Base-by-base conservation (phyloP, 2,113 vertebrate species). In the Trematocara marginatum region DNA sequence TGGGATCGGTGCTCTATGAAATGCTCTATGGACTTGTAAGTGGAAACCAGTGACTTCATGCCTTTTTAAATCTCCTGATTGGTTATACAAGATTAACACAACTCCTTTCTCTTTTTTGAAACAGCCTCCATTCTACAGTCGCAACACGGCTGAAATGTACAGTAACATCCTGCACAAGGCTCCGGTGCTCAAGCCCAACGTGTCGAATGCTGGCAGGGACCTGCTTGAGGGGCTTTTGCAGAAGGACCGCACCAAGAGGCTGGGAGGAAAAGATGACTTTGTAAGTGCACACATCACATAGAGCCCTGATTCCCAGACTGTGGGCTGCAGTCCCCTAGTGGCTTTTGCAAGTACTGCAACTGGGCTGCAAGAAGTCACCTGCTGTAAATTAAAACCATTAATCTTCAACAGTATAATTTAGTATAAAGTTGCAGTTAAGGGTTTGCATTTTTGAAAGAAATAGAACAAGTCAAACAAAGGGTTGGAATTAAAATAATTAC, bases 71-170 rank as follows among this genome's bases (percentile, higher is more conserved):
- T n/a, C 13, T 8, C 4, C 47, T 23, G 31, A 0, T 40, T 9
- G 9, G 71, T 35, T 16, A 6, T 5, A 1, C 4, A 3, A n/a
- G 53, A 15, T 51, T 42, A 87, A 59, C 38, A 40, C 1, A 74
- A 74, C 6, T 11, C 8, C 1, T 2, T 54, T 5, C 1, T 8
- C 26, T 76, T 38, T 64, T 42, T 49, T 34, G 23, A 18, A 29
- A 20, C 53, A 97, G 97, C 97, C 97, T 3, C 97, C 97, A 0
- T 97, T 97, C 90, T 97, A 97, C 92, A 97, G 96, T 71, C 96
- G 96, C 47, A 97, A 97, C 95, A 97, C 96, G 1, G 95, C 96
- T 0, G 96, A 96, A 94, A 97, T 97, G 97, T 97, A 97, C 95
- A 96, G 95, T 94, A 97, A 97, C 94, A 97, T 97, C 87, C 94